Evolutionary conservation across 2,113 vertebrate species (phyloP).

Genomic region (Leptocoma aspasia): DNA sequence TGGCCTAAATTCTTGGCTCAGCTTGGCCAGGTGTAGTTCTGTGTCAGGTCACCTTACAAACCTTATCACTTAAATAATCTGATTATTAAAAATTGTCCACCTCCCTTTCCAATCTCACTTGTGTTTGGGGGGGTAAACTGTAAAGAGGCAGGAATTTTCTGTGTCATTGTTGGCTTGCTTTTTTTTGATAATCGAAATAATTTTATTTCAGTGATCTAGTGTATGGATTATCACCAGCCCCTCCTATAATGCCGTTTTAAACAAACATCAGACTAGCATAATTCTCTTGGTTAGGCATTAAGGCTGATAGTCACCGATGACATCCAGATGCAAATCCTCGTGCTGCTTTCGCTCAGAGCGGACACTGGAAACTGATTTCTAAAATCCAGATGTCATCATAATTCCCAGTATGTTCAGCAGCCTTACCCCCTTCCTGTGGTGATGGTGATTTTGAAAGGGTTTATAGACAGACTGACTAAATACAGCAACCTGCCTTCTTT

Average conservation of each 20-base stretch:
- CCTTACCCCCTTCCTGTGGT: background rate
- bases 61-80: background rate
- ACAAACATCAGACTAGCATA: background rate
- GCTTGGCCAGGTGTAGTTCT: background rate
- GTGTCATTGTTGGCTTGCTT: background rate
- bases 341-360: background rate
- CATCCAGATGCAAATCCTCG: constrained; percentile 22
- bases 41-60: background rate
- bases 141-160: background rate
- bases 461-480: background rate
- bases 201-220: background rate
- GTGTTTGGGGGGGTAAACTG: background rate
- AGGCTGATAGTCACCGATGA: background rate
- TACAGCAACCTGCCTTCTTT: background rate
- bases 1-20: background rate
- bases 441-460: background rate
- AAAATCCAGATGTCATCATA: constrained; percentile 19
- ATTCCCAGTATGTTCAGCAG: background rate
- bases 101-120: background rate
- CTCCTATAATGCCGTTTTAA: background rate
- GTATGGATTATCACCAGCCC: background rate
- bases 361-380: constrained; percentile 16
- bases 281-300: constrained; percentile 23
- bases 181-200: background rate
- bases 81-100: background rate